phyloP scores from a whole-genome alignment of 2,113 vertebrate genomes.

The Embiotoca jacksoni region DNA sequence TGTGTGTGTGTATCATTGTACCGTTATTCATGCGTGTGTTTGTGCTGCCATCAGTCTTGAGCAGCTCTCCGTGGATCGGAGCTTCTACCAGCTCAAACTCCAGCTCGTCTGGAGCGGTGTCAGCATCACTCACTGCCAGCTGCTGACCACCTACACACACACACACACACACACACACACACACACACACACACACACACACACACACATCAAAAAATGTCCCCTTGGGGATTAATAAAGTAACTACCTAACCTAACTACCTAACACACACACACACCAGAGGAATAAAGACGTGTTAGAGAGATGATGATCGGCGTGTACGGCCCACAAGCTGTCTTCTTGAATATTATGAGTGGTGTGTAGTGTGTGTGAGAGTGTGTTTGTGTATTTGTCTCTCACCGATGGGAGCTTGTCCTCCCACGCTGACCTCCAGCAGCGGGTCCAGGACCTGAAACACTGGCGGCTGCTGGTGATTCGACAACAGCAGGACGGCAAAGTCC shows the following conservation, averaged over 20 bases:
- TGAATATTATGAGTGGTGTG: too few species aligned
- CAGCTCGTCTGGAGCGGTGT: constrained; percentile 88
- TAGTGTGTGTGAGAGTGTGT: too few species aligned
- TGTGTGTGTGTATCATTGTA: constrained; percentile 64
- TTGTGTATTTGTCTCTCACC: constrained; percentile 82
- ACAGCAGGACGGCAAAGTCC: constrained; percentile 90
- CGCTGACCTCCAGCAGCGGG: constrained; percentile 89
- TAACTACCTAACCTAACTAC: too few species aligned
- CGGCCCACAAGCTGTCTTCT: too few species aligned
- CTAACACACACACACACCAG: not conserved
- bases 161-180: constrained; percentile 11
- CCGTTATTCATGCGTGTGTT: constrained; percentile 85
- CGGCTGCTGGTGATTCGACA: constrained; percentile 86
- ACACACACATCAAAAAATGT: not conserved
- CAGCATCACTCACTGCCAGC: constrained; percentile 85
- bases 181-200: constrained; percentile 25
- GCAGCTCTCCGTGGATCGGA: constrained; percentile 87
- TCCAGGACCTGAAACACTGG: constrained; percentile 89
- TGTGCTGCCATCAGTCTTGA: constrained; percentile 78
- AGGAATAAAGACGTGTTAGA: too few species aligned
- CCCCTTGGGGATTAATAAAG: too few species aligned
- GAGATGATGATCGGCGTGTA: too few species aligned
- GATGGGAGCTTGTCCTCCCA: constrained; percentile 87
- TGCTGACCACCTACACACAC: constrained; percentile 85
- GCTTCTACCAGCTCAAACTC: constrained; percentile 92